A percentile compares a stretch with the other conserved stretches of the same genome.
These are phyloP conservation scores for Acronicta leporina DNA, from an alignment of 2,888 invertebrate genomes.

Conservation along the genomic window DNA sequence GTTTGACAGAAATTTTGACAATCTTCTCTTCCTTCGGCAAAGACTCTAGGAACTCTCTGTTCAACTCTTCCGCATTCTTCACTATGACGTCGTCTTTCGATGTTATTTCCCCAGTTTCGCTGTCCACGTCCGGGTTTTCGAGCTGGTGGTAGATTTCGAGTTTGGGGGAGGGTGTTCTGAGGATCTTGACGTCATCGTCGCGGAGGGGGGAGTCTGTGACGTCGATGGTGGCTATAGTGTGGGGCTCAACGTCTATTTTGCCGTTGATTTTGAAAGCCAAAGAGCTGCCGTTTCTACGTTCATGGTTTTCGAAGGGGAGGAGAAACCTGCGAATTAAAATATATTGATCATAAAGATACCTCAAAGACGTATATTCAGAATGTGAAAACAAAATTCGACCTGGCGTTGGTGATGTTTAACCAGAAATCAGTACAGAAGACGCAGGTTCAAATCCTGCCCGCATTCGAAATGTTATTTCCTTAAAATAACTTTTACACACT, in stretches of 20 bases:
- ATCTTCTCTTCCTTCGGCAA: slow-evolving; percentile 72
- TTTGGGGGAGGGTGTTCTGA: slow-evolving; percentile 60
- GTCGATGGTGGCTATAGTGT: slow-evolving; percentile 77
- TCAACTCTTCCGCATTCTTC: slow-evolving; percentile 80
- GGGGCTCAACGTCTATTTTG: slow-evolving; percentile 56
- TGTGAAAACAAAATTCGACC: no score
- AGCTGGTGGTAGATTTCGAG: slow-evolving; percentile 14
- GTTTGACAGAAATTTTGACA: slow-evolving; percentile 74
- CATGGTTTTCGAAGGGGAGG: slow-evolving; percentile 91
- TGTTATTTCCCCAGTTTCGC: slow-evolving; percentile 64
- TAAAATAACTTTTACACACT: no score
- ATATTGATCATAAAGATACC: not conserved
- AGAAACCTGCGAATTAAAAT: slow-evolving; percentile 85
- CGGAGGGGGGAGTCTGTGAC: slow-evolving; percentile 80
- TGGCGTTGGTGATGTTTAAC: no score
- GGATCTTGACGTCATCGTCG: slow-evolving; percentile 62
- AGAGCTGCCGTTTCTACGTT: slow-evolving; percentile 77
- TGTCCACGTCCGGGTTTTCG: slow-evolving; percentile 49
- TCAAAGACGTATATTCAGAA: no score
- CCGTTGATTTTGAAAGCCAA: slow-evolving; percentile 69
- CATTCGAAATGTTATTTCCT: no score
- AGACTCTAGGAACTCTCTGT: slow-evolving; percentile 82
- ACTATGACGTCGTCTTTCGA: slow-evolving; percentile 69
- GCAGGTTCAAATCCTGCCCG: no score
- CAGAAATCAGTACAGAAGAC: no score